Evolutionary conservation across 92 coral and sea anemone genomes (phyloP).

Genomic region (Porites evermanni): DNA sequence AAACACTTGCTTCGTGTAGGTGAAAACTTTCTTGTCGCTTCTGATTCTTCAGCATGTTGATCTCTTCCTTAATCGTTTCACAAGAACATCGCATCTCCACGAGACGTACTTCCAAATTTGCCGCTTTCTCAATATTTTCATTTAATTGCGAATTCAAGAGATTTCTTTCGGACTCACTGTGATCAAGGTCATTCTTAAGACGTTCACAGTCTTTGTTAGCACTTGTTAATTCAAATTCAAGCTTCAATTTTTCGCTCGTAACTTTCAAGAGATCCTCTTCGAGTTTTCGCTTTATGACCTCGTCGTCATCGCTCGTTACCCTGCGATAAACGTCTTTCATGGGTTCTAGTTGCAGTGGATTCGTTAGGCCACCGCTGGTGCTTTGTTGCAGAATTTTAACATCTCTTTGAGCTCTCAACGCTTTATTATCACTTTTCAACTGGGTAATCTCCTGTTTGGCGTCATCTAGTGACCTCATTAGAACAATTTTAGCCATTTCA

Average conservation of each 20-base stretch:
- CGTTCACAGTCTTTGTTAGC: slow-evolving; percentile 65
- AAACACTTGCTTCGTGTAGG: slow-evolving; percentile 74
- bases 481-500: background rate
- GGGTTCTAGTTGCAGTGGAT: background rate
- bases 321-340: background rate
- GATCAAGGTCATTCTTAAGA: slow-evolving; percentile 55
- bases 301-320: slow-evolving; percentile 5
- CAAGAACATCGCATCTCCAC: slow-evolving; percentile 83
- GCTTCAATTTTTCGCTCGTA: slow-evolving; percentile 67
- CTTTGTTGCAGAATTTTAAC: background rate
- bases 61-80: slow-evolving; percentile 75
- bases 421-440: slow-evolving; percentile 22
- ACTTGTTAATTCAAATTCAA: slow-evolving; percentile 71
- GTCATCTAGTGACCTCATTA: slow-evolving; percentile 15
- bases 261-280: slow-evolving; percentile 76
- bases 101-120: slow-evolving; percentile 82
- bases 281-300: slow-evolving; percentile 37
- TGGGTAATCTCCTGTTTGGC: slow-evolving; percentile 11
- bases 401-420: background rate
- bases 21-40: slow-evolving; percentile 73
- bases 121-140: slow-evolving; percentile 79
- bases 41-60: slow-evolving; percentile 71
- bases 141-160: slow-evolving; percentile 68
- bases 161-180: slow-evolving; percentile 76
- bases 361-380: background rate